Evolutionary conservation across 2,888 invertebrate genomes (phyloP).

Genomic region (Dascillus cervinus): DNA sequence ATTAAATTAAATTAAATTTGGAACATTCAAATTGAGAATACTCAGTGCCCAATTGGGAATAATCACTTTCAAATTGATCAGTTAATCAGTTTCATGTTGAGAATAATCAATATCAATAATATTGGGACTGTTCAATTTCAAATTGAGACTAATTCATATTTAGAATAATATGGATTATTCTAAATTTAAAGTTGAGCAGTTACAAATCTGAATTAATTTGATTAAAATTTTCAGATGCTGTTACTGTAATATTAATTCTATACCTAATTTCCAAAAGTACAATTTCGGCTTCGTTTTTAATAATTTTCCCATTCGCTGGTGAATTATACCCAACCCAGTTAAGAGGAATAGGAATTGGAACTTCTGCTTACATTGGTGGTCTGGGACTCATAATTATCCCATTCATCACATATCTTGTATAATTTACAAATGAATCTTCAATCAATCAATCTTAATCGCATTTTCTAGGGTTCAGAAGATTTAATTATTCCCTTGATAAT

Average conservation of each 20-base stretch:
- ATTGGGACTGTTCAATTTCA: too few relatives aligned
- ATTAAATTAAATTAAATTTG: too few relatives aligned
- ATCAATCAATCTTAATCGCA: conserved; percentile 1
- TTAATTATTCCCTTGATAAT: conserved; percentile 75
- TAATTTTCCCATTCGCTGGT: conserved; percentile 88
- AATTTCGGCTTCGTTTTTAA: conserved; percentile 83
- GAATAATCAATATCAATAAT: too few relatives aligned
- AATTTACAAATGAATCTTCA: background rate
- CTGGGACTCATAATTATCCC: conserved; percentile 84
- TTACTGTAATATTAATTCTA: conserved; percentile 62
- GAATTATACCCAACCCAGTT: conserved; percentile 87
- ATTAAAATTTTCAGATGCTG: conserved; percentile 60
- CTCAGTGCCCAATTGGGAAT: too few relatives aligned
- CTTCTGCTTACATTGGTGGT: conserved; percentile 85
- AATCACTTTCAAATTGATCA: too few relatives aligned
- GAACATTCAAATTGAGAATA: too few relatives aligned
- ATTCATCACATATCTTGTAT: conserved; percentile 86
- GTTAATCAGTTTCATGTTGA: too few relatives aligned
- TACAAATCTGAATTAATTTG: too few relatives aligned
- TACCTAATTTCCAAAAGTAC: conserved; percentile 81
- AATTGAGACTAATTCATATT: too few relatives aligned
- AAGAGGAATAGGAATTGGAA: conserved; percentile 82
- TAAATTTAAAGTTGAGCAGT: too few relatives aligned
- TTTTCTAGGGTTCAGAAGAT: conserved; percentile 70
- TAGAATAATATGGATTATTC: too few relatives aligned